Evolutionary conservation across 2,888 invertebrate species (phyloP).

Genomic region (Oligia strigilis): DNA sequence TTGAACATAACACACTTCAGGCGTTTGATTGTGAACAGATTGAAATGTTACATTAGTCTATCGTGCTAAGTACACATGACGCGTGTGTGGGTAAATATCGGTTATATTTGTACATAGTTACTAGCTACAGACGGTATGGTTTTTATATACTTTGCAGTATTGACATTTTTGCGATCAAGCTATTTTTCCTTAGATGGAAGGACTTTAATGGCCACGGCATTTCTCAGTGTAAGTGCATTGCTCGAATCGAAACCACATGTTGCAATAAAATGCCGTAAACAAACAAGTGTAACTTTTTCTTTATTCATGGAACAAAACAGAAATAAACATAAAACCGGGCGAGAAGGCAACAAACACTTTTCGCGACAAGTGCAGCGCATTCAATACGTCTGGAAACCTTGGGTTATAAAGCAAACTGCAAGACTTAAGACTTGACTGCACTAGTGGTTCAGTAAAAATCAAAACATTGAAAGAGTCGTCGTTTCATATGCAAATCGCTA

Average conservation of each 20-base stretch:
- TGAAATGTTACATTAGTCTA: slow-evolving; percentile 38
- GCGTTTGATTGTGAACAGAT: slow-evolving; percentile 64
- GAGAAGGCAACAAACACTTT: slow-evolving; percentile 57
- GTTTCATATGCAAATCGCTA: slow-evolving; percentile 86
- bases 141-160: slow-evolving; percentile 30
- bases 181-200: slow-evolving; percentile 19
- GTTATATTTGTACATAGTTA: slow-evolving; percentile 13
- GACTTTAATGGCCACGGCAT: slow-evolving; percentile 39
- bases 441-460: slow-evolving; percentile 80
- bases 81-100: slow-evolving; percentile 29
- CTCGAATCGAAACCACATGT: slow-evolving; percentile 49
- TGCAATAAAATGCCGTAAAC: slow-evolving; percentile 48
- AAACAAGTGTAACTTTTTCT: slow-evolving; percentile 55
- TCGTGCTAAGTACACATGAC: slow-evolving; percentile 23
- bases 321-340: slow-evolving; percentile 49
- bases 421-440: slow-evolving; percentile 66
- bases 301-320: slow-evolving; percentile 46
- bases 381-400: slow-evolving; percentile 74
- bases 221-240: slow-evolving; percentile 33
- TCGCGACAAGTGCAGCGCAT: slow-evolving; percentile 71
- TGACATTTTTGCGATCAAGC: slow-evolving; percentile 34
- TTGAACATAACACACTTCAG: slow-evolving; percentile 73
- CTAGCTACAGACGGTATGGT: slow-evolving; percentile 11
- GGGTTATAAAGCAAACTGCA: slow-evolving; percentile 69
- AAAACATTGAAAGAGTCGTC: slow-evolving; percentile 82